A percentile compares a stretch with the other conserved stretches of the same genome.
phyloP scores from a whole-genome alignment of 1,140 invertebrate genomes.

The Apis laboriosa region DNA sequence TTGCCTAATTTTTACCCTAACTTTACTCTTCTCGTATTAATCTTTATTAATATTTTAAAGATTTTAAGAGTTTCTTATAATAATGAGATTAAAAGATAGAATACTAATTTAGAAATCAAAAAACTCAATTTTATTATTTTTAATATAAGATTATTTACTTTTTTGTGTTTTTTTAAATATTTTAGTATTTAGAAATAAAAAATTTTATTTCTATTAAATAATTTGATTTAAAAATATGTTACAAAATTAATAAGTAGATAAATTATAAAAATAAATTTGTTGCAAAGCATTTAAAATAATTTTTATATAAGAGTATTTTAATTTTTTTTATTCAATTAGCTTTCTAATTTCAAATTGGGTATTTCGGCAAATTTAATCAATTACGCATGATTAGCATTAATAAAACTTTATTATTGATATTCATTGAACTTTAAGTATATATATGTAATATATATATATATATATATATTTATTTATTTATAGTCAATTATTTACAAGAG shows the following conservation, averaged over 20 bases:
- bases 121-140: too few species aligned
- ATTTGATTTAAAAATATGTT: neutral
- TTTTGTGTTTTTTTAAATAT: neutral
- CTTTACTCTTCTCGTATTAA: too few species aligned
- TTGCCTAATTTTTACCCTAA: too few species aligned
- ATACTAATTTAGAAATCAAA: too few species aligned
- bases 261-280: too few species aligned
- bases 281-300: too few species aligned
- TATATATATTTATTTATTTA: constrained; percentile 58
- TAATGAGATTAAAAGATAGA: too few species aligned
- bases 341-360: neutral
- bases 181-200: neutral
- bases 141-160: neutral
- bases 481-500: constrained; percentile 75
- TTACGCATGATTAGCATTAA: constrained; percentile 56
- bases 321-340: neutral
- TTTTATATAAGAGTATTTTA: neutral
- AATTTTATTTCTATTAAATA: neutral
- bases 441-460: constrained; percentile 31
- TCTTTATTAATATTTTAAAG: too few species aligned
- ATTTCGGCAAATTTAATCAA: neutral
- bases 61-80: too few species aligned
- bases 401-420: constrained; percentile 72
- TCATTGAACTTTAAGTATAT: constrained; percentile 66
- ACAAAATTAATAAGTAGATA: too few species aligned